Percentiles rank a stretch among this genome's conserved stretches.
phyloP scores from a whole-genome alignment of 1,140 invertebrate species.

The Drosophila persimilis region DNA sequence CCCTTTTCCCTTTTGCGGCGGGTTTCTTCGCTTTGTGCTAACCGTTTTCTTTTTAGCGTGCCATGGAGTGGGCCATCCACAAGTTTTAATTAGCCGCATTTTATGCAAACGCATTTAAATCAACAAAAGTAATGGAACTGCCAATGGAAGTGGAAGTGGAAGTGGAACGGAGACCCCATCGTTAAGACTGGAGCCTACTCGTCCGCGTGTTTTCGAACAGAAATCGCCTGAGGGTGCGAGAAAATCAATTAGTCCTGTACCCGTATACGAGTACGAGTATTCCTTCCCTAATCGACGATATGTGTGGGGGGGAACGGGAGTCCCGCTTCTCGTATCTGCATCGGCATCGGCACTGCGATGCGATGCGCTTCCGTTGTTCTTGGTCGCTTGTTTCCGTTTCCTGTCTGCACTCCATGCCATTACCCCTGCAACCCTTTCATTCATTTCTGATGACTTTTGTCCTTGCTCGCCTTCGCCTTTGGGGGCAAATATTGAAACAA shows the following conservation, averaged over 20 bases:
- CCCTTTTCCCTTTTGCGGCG: slow-evolving; percentile 2
- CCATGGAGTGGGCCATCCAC: slow-evolving; percentile 31
- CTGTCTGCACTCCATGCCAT: slow-evolving; percentile 21
- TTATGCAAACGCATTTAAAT: slow-evolving; percentile 73
- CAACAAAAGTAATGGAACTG: slow-evolving; percentile 42
- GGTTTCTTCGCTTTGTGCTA: slow-evolving; percentile 24
- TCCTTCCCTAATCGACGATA: slow-evolving; percentile 35
- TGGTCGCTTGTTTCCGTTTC: slow-evolving; percentile 64
- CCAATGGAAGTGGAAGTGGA: not conserved
- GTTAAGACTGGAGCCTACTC: slow-evolving; percentile 12
- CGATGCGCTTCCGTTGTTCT: slow-evolving; percentile 41
- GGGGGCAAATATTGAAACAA: slow-evolving; percentile 75
- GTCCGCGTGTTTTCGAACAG: no score
- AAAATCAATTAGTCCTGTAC: slow-evolving; percentile 67
- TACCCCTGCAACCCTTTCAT: not conserved
- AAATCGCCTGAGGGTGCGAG: slow-evolving; percentile 38
- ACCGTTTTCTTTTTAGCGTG: slow-evolving; percentile 22
- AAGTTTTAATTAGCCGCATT: slow-evolving; percentile 79
- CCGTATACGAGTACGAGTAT: slow-evolving; percentile 6
- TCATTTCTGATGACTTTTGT: slow-evolving; percentile 54
- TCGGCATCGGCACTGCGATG: slow-evolving; percentile 21
- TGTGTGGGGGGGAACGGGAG: not conserved
- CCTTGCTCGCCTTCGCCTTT: slow-evolving; percentile 37
- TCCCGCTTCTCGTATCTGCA: not conserved
- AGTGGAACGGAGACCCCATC: no score